Conservation (phyloP, 2,113 vertebrate species). For the Bolborhynchus lineola region DNA sequence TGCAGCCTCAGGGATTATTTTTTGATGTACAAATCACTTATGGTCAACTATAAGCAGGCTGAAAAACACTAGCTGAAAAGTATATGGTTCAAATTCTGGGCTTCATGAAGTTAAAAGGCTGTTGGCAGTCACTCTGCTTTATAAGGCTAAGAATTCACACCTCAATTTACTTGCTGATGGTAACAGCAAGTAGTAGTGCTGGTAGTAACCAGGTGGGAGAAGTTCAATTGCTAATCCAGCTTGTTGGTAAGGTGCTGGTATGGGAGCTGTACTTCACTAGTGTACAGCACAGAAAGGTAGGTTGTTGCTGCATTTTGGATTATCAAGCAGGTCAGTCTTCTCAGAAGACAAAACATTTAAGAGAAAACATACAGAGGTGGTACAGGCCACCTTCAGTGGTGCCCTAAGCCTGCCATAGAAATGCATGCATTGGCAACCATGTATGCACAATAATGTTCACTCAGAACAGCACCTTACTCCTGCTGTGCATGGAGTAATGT, state of each 20-base stretch:
- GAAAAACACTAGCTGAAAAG: neutral
- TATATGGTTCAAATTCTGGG: neutral
- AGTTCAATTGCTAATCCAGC: neutral
- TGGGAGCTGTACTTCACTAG: neutral
- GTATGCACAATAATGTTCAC: neutral
- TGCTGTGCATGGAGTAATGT: neutral
- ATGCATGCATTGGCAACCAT: accelerated
- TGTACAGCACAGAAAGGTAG: neutral
- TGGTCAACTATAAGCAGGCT: neutral
- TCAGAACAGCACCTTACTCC: neutral
- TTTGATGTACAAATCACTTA: neutral
- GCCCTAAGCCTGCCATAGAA: neutral
- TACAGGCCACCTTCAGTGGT: neutral
- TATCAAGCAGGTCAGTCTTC: neutral
- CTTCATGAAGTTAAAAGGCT: neutral
- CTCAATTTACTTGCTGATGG: neutral
- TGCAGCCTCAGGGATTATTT: neutral
- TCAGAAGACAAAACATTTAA: neutral
- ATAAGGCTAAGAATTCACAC: neutral
- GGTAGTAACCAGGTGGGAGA: neutral
- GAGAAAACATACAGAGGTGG: neutral
- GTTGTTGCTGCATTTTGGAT: neutral
- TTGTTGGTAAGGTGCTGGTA: neutral
- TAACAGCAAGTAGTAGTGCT: neutral
- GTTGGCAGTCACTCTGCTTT: neutral